These are phyloP conservation scores for Hemiscyllium ocellatum DNA, from an alignment of 2,113 vertebrate species.

Conservation along the genomic window DNA sequence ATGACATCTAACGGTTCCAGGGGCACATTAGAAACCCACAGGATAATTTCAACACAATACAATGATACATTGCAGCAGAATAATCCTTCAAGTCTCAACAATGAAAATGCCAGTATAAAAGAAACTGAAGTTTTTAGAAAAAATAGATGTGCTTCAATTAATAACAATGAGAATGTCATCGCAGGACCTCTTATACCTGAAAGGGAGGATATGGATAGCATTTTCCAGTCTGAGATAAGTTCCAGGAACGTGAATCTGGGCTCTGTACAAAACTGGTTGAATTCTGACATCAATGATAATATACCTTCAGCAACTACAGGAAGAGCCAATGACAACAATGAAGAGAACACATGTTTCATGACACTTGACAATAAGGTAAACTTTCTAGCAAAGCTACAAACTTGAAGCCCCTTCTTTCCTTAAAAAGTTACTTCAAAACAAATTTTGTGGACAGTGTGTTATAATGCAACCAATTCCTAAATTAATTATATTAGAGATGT, in stretches of 20 bases:
- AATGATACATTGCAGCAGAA: neutral
- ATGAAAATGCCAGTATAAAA: neutral
- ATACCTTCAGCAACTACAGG: neutral
- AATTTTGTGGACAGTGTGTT: neutral
- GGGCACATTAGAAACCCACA: neutral
- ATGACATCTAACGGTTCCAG: neutral
- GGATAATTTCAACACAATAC: neutral
- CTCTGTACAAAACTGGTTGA: neutral
- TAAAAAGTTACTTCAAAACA: neutral
- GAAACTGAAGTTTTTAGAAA: neutral
- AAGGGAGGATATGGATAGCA: neutral
- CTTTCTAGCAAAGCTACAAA: neutral
- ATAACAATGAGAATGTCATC: neutral
- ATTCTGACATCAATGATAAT: slow-evolving; percentile 27
- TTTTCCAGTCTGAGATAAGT: neutral
- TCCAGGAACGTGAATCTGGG: neutral
- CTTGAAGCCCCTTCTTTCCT: neutral
- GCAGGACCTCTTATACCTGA: neutral
- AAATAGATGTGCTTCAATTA: neutral
- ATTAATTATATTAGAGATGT: neutral
- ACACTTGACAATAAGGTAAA: slow-evolving; percentile 14
- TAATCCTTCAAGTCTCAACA: neutral
- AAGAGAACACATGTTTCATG: neutral
- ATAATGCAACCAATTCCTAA: neutral
- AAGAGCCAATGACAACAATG: neutral